A percentile compares a stretch with the other conserved stretches of the same genome.
phyloP scores from a whole-genome alignment of 2,797 vertebrate species.

The Hydrocynus forskahlii region DNA sequence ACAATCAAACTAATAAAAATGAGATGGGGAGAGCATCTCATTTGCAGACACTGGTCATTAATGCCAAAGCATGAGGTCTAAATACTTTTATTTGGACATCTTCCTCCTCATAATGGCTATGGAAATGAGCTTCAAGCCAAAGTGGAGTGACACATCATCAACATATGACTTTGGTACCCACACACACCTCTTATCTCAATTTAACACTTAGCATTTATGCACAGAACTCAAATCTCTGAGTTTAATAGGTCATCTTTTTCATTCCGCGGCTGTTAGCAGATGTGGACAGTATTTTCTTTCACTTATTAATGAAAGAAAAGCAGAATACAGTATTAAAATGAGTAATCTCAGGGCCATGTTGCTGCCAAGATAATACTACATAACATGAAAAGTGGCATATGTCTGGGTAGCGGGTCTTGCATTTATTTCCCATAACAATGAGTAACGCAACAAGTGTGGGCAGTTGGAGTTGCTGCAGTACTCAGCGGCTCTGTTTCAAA shows the following conservation, averaged over 20 bases:
- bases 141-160: conserved; percentile 20
- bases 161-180: neutral
- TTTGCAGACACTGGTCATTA: neutral
- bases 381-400: neutral
- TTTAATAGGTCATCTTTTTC: neutral
- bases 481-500: neutral
- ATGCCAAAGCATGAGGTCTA: neutral
- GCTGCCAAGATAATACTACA: neutral
- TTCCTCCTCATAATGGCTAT: conserved; percentile 43
- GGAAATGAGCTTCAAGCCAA: conserved; percentile 36
- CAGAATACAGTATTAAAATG: neutral
- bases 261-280: neutral
- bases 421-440: neutral
- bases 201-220: neutral
- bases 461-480: neutral
- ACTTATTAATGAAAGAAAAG: neutral
- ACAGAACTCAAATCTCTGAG: neutral
- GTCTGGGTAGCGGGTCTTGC: neutral
- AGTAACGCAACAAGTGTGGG: neutral
- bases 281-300: neutral
- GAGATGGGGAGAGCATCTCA: neutral
- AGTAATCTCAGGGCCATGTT: neutral
- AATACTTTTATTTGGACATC: conserved; percentile 8
- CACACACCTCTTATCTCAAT: neutral
- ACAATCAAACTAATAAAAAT: too few relatives aligned